Percentiles rank a stretch among this genome's conserved stretches.
Conservation (phyloP, 2,888 invertebrate species). For the Disparrhopalites patrizii region DNA sequence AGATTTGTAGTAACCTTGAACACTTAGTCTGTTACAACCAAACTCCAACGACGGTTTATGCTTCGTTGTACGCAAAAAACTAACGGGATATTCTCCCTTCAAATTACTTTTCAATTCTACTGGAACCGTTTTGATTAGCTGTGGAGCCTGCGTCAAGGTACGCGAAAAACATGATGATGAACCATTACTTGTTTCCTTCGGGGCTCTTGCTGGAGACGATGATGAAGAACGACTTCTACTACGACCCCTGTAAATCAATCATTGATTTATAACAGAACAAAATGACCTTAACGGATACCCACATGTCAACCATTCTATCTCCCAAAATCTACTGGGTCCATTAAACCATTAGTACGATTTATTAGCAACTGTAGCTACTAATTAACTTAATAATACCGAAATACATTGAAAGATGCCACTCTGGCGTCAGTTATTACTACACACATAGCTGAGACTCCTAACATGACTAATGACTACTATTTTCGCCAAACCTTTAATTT, state of each 20-base stretch:
- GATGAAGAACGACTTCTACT: conserved; percentile 12
- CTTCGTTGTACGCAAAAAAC: conserved; percentile 33
- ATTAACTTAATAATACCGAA: too few species aligned
- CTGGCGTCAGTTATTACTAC: too few species aligned
- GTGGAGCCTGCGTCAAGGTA: conserved; percentile 1
- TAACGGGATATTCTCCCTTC: conserved; percentile 8
- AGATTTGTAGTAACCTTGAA: conserved; percentile 44
- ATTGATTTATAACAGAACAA: conserved; percentile 14
- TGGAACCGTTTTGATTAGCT: conserved; percentile 5
- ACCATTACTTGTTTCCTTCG: not conserved
- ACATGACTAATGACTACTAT: too few species aligned
- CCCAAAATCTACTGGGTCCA: too few species aligned
- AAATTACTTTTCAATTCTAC: not conserved
- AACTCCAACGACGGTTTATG: conserved; percentile 36
- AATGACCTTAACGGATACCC: not conserved
- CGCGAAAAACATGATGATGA: not conserved
- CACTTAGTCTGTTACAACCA: conserved; percentile 38
- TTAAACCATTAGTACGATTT: too few species aligned
- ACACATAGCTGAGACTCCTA: too few species aligned
- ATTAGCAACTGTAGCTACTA: too few species aligned
- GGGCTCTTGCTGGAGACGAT: not conserved
- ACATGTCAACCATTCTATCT: not conserved
- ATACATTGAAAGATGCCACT: too few species aligned
- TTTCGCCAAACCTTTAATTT: too few species aligned
- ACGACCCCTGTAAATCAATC: not conserved